Percentiles rank a stretch among this genome's conserved stretches.
Evolutionary conservation across 2,113 vertebrate genomes (phyloP).

Genomic region (Misgurnus anguillicaudatus): DNA sequence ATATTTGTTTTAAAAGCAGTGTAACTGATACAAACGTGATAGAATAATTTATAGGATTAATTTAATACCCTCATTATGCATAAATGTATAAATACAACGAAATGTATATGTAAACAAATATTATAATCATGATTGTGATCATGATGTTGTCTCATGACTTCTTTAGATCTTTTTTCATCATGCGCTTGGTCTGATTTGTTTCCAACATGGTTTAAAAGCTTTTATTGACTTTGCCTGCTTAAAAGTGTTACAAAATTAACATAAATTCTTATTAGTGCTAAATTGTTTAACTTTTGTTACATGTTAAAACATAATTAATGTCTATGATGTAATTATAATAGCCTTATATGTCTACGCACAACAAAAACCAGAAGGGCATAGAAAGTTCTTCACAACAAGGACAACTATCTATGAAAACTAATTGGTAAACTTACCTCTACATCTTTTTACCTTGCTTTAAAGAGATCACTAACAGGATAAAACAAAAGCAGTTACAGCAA

Average conservation of each 20-base stretch:
- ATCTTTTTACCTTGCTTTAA: background rate
- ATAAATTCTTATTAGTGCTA: too few relatives aligned
- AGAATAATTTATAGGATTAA: background rate
- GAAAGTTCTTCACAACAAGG: background rate
- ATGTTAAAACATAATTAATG: background rate
- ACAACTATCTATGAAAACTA: background rate
- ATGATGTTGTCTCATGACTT: background rate
- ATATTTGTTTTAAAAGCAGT: background rate
- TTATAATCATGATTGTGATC: background rate
- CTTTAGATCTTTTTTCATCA: background rate
- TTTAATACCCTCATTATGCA: background rate
- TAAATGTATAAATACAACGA: background rate
- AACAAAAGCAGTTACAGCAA: conserved; percentile 16
- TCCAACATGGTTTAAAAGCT: too few relatives aligned
- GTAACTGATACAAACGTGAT: too few relatives aligned
- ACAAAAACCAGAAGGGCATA: background rate
- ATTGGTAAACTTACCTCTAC: background rate
- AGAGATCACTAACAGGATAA: conserved; percentile 13
- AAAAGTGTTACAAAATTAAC: too few relatives aligned
- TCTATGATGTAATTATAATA: background rate
- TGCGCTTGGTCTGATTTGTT: too few relatives aligned
- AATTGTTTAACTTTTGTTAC: background rate
- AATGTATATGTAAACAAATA: background rate
- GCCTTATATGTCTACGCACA: background rate
- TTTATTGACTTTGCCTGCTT: too few relatives aligned